Base-by-base conservation (phyloP, 2,797 vertebrate species). In the Pseudotriccus pelzelni region DNA sequence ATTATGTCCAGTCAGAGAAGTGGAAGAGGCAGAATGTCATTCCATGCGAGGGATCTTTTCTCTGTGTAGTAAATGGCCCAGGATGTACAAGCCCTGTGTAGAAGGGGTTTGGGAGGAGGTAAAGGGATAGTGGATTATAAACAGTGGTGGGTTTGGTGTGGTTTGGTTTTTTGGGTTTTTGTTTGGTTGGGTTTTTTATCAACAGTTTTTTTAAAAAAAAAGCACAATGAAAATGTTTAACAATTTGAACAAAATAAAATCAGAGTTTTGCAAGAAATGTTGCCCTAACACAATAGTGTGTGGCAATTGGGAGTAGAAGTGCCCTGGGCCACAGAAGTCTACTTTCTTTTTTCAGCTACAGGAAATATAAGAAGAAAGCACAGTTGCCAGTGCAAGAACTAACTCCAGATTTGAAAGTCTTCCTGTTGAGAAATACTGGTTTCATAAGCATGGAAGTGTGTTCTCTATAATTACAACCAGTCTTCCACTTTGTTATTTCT, bases 351-450 rank as follows among this genome's bases (percentile, higher is more conserved):
- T 82, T 89, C 74, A 76, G 50, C 59, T 67, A 41, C 47, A 87
- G 77, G 63, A 94, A 87, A 69, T 63, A 75, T 10, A 93, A 88
- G 88, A 81, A 81, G 43, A 83, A 80, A 93, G 19, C 30, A 59
- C 36, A 74, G 41, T 55, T 87, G 81, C 63, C 77, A 90, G 43
- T 59, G 50, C 12, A 78, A 87, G 63, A 94, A 59, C 66, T 55
- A 73, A 79, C 34, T 93, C 49, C 84, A 91, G 75, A 80, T 74
- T 83, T 84, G 6, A 85, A 94, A 89, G 49, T 62, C 21, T 89
- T 95, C 70, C 74, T 92, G 67, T 90, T 86, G 70, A 87, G 81
- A 93, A 95, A 87, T 69, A 68, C 9, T 82, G 27, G 16, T 92
- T 93, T 90, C 30, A 50, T 59, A 79, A 90, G 55, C 2, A 14